Evolutionary conservation across 2,888 invertebrate genomes (phyloP).

Genomic region (Synanthedon andrenaeformis): DNA sequence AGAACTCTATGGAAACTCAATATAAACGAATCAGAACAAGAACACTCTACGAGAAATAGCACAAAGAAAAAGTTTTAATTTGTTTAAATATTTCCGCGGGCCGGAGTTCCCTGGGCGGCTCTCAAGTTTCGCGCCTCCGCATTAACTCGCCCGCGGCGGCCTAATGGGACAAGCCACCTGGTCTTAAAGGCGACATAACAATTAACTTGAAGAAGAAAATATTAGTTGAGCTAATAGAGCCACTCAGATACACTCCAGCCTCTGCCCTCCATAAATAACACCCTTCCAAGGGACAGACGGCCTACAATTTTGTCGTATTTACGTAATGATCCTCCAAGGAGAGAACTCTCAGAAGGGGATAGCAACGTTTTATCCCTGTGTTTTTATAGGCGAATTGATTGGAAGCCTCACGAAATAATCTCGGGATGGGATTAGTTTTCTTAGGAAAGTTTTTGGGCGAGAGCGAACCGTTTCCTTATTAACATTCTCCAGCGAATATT

Average conservation of each 20-base stretch:
- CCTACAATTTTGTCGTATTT: conserved; percentile 60
- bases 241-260: conserved; percentile 57
- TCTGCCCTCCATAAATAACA: conserved; percentile 59
- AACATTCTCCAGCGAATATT: conserved; percentile 38
- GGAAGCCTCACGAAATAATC: conserved; percentile 52
- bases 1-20: conserved; percentile 13
- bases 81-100: conserved; percentile 63
- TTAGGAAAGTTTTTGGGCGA: conserved; percentile 32
- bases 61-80: conserved; percentile 66
- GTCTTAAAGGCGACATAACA: conserved; percentile 66
- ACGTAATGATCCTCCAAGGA: conserved; percentile 53
- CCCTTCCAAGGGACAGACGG: conserved; percentile 44
- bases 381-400: conserved; percentile 62
- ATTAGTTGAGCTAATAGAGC: conserved; percentile 65
- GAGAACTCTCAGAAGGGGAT: conserved; percentile 32
- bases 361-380: conserved; percentile 24
- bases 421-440: conserved; percentile 52
- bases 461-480: conserved; percentile 35
- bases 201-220: conserved; percentile 66
- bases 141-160: conserved; percentile 49
- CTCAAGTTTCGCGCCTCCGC: conserved; percentile 49
- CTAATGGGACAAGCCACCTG: conserved; percentile 65
- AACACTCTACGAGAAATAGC: conserved; percentile 40
- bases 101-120: conserved; percentile 35
- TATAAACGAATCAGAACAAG: conserved; percentile 47